Conservation (phyloP, 2,113 vertebrate species). For the Galbula dea region DNA sequence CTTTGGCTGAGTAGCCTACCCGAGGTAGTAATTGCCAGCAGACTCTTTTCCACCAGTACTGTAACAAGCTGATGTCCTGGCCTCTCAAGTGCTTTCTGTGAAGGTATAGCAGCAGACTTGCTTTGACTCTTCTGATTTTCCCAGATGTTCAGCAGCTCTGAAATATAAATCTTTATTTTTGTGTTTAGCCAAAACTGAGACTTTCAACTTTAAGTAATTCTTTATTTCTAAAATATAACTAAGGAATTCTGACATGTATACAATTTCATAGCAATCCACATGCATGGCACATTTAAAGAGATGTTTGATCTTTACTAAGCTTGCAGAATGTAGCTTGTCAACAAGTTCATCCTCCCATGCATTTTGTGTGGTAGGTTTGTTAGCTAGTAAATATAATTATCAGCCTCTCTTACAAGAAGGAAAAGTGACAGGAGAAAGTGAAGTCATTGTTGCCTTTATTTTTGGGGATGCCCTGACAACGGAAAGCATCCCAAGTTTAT, state of each 20-base stretch:
- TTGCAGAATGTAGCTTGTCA: slow-evolving; percentile 31
- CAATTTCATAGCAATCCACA: not conserved
- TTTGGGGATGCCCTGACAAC: slow-evolving; percentile 20
- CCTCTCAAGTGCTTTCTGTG: not conserved
- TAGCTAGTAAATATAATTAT: not conserved
- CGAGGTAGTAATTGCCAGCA: not conserved
- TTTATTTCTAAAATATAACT: not conserved
- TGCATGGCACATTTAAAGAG: not conserved
- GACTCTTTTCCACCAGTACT: not conserved
- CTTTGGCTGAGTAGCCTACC: not conserved
- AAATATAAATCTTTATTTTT: not conserved
- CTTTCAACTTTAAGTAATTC: not conserved
- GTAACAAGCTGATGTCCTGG: not conserved
- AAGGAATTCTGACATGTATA: not conserved
- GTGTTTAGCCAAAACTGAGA: not conserved
- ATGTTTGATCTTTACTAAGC: not conserved
- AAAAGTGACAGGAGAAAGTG: slow-evolving; percentile 15
- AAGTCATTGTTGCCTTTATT: slow-evolving; percentile 36
- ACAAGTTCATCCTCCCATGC: slow-evolving; percentile 31
- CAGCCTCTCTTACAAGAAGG: not conserved
- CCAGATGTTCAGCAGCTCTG: not conserved
- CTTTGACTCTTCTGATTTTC: not conserved
- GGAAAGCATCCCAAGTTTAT: slow-evolving; percentile 18
- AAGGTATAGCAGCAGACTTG: not conserved
- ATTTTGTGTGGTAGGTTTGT: not conserved